These are phyloP conservation scores for Epiblema foenella DNA, from an alignment of 2,888 invertebrate species.

Conservation along the genomic window DNA sequence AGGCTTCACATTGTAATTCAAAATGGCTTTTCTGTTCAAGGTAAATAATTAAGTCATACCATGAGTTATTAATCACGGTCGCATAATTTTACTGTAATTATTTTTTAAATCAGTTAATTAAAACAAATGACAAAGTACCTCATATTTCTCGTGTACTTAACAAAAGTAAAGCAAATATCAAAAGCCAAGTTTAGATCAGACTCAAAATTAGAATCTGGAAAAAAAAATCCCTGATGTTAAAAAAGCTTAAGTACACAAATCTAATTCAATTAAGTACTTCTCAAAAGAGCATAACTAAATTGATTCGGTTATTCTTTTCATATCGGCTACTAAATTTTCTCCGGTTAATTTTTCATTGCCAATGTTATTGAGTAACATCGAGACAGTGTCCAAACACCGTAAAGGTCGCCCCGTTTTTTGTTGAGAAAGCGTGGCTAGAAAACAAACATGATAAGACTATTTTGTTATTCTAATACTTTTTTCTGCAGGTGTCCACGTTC, in stretches of 20 bases:
- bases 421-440: conserved; percentile 46
- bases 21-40: conserved; percentile 77
- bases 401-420: conserved; percentile 71
- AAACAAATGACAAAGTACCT: background rate
- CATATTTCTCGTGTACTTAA: background rate
- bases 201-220: background rate
- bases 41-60: conserved; percentile 54
- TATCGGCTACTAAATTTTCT: conserved; percentile 58
- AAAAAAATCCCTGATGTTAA: background rate
- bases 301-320: conserved; percentile 27
- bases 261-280: conserved; percentile 23
- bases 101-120: background rate
- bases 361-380: conserved; percentile 65
- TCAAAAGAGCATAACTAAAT: conserved; percentile 20
- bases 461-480: conserved; percentile 9
- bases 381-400: conserved; percentile 65
- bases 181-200: background rate
- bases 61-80: background rate
- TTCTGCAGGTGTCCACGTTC: conserved; percentile 64
- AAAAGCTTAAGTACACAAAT: background rate
- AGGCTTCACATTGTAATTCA: conserved; percentile 51
- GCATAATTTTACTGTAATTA: background rate
- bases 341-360: conserved; percentile 72
- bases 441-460: conserved; percentile 11
- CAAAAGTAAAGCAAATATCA: background rate